These are phyloP conservation scores for Dynastes hyllus DNA, from an alignment of 2,888 invertebrate species.

Conservation along the genomic window DNA sequence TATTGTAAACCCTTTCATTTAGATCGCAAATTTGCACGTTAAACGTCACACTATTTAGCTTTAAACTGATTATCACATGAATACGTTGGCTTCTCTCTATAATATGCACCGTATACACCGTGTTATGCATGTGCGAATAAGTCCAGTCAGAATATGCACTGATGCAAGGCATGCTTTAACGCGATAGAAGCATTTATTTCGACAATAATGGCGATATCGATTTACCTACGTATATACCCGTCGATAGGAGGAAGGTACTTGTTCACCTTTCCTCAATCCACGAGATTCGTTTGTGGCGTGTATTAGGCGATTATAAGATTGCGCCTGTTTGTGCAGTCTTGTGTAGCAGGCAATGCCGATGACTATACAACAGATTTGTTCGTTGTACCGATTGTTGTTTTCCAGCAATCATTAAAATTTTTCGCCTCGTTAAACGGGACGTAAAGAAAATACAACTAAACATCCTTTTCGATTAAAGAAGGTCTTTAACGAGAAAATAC, in stretches of 20 bases:
- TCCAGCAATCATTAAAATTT: conserved; percentile 40
- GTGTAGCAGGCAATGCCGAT: background rate
- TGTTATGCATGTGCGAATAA: conserved; percentile 9
- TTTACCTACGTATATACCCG: background rate
- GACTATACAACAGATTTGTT: conserved; percentile 15
- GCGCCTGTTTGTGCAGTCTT: conserved; percentile 4
- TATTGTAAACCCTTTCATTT: background rate
- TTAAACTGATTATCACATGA: conserved; percentile 9
- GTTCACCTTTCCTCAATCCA: background rate
- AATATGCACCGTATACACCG: too few relatives aligned
- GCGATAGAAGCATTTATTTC: conserved; percentile 19
- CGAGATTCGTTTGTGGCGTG: conserved; percentile 23
- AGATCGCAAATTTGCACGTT: background rate
- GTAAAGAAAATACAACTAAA: conserved; percentile 13
- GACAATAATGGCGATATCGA: conserved; percentile 36
- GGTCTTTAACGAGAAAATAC: background rate
- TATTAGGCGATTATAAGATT: conserved; percentile 21
- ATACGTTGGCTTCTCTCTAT: too few relatives aligned
- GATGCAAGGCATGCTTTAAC: conserved; percentile 14
- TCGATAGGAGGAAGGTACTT: background rate
- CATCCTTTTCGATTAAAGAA: background rate
- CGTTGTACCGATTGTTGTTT: conserved; percentile 10
- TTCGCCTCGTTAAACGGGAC: conserved; percentile 20
- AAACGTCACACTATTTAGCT: conserved; percentile 3
- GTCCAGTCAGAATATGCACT: conserved; percentile 17